phyloP scores from a whole-genome alignment of 2,113 vertebrate genomes.

The Corythaeola cristata region DNA sequence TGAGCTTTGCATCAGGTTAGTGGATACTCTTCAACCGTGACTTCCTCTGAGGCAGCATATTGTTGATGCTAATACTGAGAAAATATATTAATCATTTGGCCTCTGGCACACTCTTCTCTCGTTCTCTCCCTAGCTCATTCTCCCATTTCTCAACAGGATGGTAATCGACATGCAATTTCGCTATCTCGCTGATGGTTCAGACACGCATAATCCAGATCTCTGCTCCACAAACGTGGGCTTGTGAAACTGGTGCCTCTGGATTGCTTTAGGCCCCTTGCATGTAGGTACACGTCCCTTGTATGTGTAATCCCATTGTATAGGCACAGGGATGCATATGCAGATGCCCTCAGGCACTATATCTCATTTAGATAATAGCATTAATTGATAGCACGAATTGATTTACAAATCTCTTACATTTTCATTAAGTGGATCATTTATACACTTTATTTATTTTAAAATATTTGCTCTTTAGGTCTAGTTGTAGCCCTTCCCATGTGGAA shows the following conservation, averaged over 20 bases:
- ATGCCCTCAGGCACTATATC: background rate
- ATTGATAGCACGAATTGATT: conserved; percentile 19
- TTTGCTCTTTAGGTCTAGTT: background rate
- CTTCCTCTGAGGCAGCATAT: conserved; percentile 54
- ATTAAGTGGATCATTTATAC: background rate
- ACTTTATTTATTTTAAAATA: conserved; percentile 8
- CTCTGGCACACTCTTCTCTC: conserved; percentile 36
- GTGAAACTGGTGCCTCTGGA: background rate
- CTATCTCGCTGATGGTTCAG: background rate
- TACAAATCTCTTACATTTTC: background rate
- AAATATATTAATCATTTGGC: conserved; percentile 55
- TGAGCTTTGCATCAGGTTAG: conserved; percentile 45
- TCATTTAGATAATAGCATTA: background rate
- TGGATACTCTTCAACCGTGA: conserved; percentile 34
- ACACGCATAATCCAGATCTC: background rate
- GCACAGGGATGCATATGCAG: background rate
- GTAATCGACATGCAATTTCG: background rate
- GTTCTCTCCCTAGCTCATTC: background rate
- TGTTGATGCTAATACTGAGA: conserved; percentile 43
- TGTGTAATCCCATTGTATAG: background rate
- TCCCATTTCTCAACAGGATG: conserved; percentile 25
- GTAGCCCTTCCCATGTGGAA: background rate
- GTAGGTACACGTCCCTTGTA: background rate
- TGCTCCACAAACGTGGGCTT: background rate
- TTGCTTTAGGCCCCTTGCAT: background rate